Evolutionary conservation across 1,140 invertebrate genomes (phyloP).

Genomic region (Tachypleus tridentatus): DNA sequence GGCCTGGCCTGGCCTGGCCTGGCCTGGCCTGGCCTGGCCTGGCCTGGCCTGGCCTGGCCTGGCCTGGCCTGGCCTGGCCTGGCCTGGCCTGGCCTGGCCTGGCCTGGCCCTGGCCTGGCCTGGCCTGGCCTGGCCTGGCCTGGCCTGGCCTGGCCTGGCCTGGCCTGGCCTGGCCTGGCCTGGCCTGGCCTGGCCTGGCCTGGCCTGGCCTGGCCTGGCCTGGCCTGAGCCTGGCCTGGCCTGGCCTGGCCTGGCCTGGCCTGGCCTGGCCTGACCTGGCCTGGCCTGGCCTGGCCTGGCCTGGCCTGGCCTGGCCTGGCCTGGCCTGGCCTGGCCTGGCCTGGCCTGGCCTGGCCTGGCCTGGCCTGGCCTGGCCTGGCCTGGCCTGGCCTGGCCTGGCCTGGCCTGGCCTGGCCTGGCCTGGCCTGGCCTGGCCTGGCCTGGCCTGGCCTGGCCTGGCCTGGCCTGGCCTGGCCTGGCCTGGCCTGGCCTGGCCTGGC

Average conservation of each 20-base stretch:
- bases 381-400: constrained; percentile 3
- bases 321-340: constrained; percentile 4
- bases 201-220: constrained; percentile 19
- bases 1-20: constrained; percentile 23
- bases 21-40: constrained; percentile 25
- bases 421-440: constrained; percentile 17
- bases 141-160: constrained; percentile 23
- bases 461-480: constrained; percentile 24
- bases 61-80: constrained; percentile 19
- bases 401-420: constrained; percentile 22
- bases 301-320: constrained; percentile 16
- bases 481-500: constrained; percentile 23
- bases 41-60: constrained; percentile 20
- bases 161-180: constrained; percentile 16
- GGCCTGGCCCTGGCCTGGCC: too few species aligned
- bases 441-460: constrained; percentile 21
- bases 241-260: constrained; percentile 12
- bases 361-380: not conserved
- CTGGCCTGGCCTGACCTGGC: constrained; percentile 9
- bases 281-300: constrained; percentile 10
- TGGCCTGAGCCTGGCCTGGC: constrained; percentile 1
- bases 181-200: constrained; percentile 21
- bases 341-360: not conserved
- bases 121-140: constrained; percentile 24
- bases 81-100: constrained; percentile 16